A percentile compares a stretch with the other conserved stretches of the same genome.
Evolutionary conservation across 2,797 vertebrate species (phyloP).

Genomic region (Saxicola maurus): DNA sequence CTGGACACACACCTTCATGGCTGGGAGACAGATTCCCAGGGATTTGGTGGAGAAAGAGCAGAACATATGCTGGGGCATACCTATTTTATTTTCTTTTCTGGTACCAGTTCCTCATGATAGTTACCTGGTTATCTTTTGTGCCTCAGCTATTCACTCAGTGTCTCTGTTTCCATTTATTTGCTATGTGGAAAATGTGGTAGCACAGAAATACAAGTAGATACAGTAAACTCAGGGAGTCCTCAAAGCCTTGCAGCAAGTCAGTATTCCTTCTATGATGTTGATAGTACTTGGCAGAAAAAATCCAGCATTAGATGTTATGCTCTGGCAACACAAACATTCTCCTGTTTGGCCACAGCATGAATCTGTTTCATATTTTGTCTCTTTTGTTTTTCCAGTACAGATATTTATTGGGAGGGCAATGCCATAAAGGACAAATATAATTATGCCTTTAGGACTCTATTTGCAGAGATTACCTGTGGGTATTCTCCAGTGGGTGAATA

Average conservation of each 20-base stretch:
- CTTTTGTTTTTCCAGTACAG: background rate
- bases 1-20: background rate
- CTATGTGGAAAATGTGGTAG: background rate
- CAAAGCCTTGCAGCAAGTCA: background rate
- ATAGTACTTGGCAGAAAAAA: background rate
- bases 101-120: background rate
- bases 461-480: background rate
- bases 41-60: background rate
- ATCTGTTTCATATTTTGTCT: background rate
- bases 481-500: background rate
- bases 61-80: background rate
- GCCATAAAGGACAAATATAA: background rate
- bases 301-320: too few relatives aligned
- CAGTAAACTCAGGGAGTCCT: background rate
- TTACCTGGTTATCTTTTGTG: background rate
- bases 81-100: background rate
- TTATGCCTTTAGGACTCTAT: background rate
- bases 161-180: background rate
- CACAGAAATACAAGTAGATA: background rate
- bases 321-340: background rate
- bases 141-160: background rate
- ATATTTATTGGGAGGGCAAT: background rate
- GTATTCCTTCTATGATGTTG: background rate
- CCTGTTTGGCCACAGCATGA: background rate
- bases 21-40: accelerated